A percentile compares a stretch with the other conserved stretches of the same genome.
These are phyloP conservation scores for Atta texana DNA, from an alignment of 1,140 invertebrate species.

Conservation along the genomic window DNA sequence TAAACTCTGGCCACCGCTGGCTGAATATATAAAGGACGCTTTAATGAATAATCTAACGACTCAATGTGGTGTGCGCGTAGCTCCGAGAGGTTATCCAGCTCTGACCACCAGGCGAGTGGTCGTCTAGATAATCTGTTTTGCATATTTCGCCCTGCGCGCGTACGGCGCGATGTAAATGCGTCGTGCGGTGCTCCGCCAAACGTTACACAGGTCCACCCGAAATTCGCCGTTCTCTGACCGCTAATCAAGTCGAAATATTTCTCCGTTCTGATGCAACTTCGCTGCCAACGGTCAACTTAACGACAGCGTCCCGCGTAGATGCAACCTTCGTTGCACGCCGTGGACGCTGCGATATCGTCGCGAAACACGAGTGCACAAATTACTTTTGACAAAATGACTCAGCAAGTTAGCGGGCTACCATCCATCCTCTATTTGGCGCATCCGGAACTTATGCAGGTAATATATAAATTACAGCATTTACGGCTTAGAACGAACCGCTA, in stretches of 20 bases:
- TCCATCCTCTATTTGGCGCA: not conserved
- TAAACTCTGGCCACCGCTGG: conserved; percentile 75
- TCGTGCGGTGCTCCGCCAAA: conserved; percentile 70
- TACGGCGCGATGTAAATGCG: conserved; percentile 79
- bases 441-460: conserved; percentile 24
- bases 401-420: conserved; percentile 23
- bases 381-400: conserved; percentile 52
- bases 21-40: conserved; percentile 73
- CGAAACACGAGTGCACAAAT: conserved; percentile 45
- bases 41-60: conserved; percentile 83
- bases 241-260: conserved; percentile 76
- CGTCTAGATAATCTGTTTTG: conserved; percentile 82
- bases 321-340: conserved; percentile 25
- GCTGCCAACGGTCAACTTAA: conserved; percentile 66
- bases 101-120: conserved; percentile 66
- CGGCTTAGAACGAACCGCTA: conserved; percentile 2
- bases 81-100: conserved; percentile 44
- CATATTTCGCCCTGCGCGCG: conserved; percentile 79
- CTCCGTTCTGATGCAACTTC: conserved; percentile 64
- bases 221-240: conserved; percentile 67
- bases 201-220: conserved; percentile 70
- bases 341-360: conserved; percentile 24
- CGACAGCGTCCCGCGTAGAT: conserved; percentile 54
- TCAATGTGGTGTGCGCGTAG: conserved; percentile 60
- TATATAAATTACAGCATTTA: conserved; percentile 53